Evolutionary conservation across 1,140 invertebrate genomes (phyloP).

Genomic region (Bombus confusus): DNA sequence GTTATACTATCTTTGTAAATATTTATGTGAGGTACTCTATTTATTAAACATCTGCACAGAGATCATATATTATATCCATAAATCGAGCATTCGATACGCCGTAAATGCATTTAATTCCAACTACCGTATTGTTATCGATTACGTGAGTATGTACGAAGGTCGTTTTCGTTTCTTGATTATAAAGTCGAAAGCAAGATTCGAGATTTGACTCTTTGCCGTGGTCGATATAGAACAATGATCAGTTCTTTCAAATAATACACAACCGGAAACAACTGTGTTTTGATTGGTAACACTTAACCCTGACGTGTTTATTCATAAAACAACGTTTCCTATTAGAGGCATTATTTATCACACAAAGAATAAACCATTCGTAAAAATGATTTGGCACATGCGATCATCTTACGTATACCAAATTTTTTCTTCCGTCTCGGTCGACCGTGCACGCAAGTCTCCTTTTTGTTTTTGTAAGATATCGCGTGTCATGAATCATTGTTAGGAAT

Average conservation of each 20-base stretch:
- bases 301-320: not conserved
- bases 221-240: not conserved
- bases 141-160: not conserved
- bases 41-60: not conserved
- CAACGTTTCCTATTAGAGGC: not conserved
- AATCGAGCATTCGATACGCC: not conserved
- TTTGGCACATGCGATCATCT: not conserved
- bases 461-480: not conserved
- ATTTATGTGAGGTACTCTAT: not conserved
- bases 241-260: not conserved
- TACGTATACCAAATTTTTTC: not conserved
- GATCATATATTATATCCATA: not conserved
- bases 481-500: not conserved
- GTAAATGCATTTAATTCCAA: not conserved
- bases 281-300: not conserved
- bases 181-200: not conserved
- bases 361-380: not conserved
- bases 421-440: not conserved
- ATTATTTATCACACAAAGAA: not conserved
- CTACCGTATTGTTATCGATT: conserved; percentile 18
- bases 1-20: not conserved
- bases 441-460: not conserved
- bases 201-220: not conserved
- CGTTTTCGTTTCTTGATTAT: not conserved
- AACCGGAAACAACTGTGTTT: not conserved